phyloP scores from a whole-genome alignment of 35 echinoderm and acorn worm species.

The Stichopus chloronotus region DNA sequence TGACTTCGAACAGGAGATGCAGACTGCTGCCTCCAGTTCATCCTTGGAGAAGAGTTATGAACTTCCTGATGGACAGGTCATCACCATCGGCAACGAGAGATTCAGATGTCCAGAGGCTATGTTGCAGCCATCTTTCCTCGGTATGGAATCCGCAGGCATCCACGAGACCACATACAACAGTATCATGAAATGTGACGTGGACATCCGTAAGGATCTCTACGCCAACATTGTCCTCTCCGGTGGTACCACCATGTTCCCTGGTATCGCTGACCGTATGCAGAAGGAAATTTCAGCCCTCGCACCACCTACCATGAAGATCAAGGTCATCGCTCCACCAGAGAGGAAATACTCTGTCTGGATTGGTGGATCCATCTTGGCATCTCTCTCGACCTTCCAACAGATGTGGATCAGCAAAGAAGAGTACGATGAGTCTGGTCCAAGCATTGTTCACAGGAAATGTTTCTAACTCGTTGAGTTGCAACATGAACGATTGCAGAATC shows the following conservation, averaged over 20 bases:
- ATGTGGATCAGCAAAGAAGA: constrained; percentile 99
- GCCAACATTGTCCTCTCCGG: too few species aligned
- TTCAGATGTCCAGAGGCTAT: constrained; percentile 67
- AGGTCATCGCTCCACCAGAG: too few species aligned
- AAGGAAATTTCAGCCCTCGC: too few species aligned
- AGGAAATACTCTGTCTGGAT: too few species aligned
- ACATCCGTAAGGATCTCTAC: too few species aligned
- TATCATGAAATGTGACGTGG: too few species aligned
- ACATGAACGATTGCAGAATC: neutral
- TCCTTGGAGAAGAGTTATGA: constrained; percentile 82
- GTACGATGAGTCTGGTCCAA: constrained; percentile 87
- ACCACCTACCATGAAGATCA: too few species aligned
- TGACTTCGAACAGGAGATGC: constrained; percentile 73
- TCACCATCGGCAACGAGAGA: constrained; percentile 67
- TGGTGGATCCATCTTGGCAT: too few species aligned
- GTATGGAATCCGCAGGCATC: constrained; percentile 74
- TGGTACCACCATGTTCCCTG: too few species aligned
- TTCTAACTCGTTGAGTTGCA: constrained; percentile 54
- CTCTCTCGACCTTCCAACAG: too few species aligned
- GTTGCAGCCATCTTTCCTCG: constrained; percentile 61
- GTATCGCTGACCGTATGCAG: too few species aligned
- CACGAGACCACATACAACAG: too few species aligned
- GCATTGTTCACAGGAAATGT: constrained; percentile 89
- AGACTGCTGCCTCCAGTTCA: constrained; percentile 57
- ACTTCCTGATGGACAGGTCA: constrained; percentile 78